Conservation (phyloP, 2,888 invertebrate species). For the Cartodere bifasciata region DNA sequence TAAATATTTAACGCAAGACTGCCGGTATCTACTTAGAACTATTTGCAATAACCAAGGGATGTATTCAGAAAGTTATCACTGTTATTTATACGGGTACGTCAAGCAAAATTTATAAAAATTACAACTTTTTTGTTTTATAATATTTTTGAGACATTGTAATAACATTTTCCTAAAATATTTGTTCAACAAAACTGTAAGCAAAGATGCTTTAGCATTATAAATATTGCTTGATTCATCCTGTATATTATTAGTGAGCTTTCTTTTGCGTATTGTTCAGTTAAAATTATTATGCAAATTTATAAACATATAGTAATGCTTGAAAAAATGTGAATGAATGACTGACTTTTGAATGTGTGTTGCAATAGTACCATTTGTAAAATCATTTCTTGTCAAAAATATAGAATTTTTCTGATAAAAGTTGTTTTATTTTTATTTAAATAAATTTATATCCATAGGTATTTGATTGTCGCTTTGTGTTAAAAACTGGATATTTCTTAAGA, state of each 20-base stretch:
- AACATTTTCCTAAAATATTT: too few species aligned
- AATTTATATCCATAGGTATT: too few species aligned
- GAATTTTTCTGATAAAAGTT: slow-evolving; percentile 35
- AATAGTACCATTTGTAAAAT: slow-evolving; percentile 44
- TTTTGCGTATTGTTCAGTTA: slow-evolving; percentile 32
- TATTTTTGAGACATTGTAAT: too few species aligned
- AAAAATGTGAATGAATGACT: slow-evolving; percentile 33
- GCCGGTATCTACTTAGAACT: slow-evolving; percentile 19
- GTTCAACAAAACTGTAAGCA: too few species aligned
- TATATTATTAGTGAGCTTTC: slow-evolving; percentile 26
- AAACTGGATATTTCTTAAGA: too few species aligned
- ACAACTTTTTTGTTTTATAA: too few species aligned
- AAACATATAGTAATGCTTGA: slow-evolving; percentile 36
- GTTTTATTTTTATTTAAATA: slow-evolving; percentile 10
- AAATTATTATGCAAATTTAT: slow-evolving; percentile 35
- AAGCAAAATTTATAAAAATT: slow-evolving; percentile 2
- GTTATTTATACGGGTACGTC: slow-evolving; percentile 13
- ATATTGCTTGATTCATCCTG: too few species aligned
- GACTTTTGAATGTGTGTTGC: slow-evolving; percentile 30
- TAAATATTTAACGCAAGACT: slow-evolving; percentile 17
- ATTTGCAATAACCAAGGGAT: slow-evolving; percentile 22
- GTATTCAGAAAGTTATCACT: slow-evolving; percentile 22
- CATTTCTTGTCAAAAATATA: slow-evolving; percentile 42
- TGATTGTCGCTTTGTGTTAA: too few species aligned
- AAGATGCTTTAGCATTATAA: too few species aligned